Evolutionary conservation across 2,888 invertebrate genomes (phyloP).

Genomic region (Apantesis nais): DNA sequence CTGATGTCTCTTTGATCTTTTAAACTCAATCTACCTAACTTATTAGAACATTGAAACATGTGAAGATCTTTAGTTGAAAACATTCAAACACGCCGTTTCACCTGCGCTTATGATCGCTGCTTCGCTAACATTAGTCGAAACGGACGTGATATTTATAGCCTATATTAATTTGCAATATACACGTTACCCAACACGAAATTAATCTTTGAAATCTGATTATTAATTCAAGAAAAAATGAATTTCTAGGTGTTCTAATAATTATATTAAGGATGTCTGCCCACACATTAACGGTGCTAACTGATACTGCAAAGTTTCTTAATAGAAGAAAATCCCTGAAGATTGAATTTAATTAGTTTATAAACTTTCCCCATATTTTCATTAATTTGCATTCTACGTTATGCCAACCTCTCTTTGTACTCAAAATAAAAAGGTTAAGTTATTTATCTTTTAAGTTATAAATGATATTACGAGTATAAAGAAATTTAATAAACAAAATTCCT

Average conservation of each 20-base stretch:
- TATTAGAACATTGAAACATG: background rate
- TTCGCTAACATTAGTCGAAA: too few species aligned
- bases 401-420: background rate
- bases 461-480: background rate
- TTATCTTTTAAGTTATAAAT: too few species aligned
- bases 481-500: background rate
- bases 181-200: background rate
- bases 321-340: background rate
- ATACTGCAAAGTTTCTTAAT: background rate
- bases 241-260: too few species aligned
- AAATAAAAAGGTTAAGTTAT: background rate
- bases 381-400: background rate
- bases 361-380: background rate
- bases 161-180: background rate
- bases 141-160: too few species aligned
- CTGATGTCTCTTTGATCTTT: background rate
- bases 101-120: too few species aligned
- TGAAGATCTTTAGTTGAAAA: background rate
- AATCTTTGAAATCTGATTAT: too few species aligned
- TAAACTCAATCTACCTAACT: background rate
- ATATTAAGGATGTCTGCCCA: background rate
- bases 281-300: background rate
- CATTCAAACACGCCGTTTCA: background rate
- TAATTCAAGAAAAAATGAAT: too few species aligned
- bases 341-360: background rate